Conservation (phyloP, 2,113 vertebrate species). For the Callaeas wilsoni region DNA sequence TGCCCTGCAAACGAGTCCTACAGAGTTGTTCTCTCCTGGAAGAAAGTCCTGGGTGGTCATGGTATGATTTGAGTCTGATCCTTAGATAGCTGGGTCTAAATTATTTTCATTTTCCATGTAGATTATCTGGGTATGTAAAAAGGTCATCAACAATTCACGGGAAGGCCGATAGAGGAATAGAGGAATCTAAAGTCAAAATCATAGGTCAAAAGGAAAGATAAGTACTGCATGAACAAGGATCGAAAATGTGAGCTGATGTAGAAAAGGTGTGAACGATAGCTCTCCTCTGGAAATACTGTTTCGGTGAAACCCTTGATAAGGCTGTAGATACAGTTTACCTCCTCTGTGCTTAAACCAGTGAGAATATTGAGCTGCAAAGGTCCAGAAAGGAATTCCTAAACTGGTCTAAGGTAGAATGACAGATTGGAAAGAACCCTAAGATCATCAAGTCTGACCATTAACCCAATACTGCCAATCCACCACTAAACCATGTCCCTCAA, state of each 20-base stretch:
- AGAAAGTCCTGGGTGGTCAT: not conserved
- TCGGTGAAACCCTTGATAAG: not conserved
- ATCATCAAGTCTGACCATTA: not conserved
- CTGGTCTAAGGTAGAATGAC: not conserved
- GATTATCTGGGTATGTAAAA: not conserved
- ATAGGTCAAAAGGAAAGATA: not conserved
- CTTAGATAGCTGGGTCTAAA: not conserved
- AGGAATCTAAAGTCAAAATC: not conserved
- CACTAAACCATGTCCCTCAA: not conserved
- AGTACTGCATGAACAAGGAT: not conserved
- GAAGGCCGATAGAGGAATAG: not conserved
- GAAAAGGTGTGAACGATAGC: not conserved
- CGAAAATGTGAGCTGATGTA: not conserved
- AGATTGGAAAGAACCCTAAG: not conserved
- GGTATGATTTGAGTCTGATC: not conserved
- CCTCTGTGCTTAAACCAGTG: not conserved
- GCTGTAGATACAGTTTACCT: not conserved
- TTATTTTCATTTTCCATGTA: not conserved
- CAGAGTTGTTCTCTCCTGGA: not conserved
- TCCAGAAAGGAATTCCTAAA: not conserved
- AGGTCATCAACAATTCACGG: not conserved
- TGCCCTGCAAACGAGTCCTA: not conserved
- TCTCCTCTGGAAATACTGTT: not conserved
- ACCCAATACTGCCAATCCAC: not conserved
- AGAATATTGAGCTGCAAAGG: not conserved